Evolutionary conservation across 35 echinoderm and acorn worm genomes (phyloP), one percentile per base, ranked within the genome.

Genomic region (Heliocidaris tuberculata): DNA sequence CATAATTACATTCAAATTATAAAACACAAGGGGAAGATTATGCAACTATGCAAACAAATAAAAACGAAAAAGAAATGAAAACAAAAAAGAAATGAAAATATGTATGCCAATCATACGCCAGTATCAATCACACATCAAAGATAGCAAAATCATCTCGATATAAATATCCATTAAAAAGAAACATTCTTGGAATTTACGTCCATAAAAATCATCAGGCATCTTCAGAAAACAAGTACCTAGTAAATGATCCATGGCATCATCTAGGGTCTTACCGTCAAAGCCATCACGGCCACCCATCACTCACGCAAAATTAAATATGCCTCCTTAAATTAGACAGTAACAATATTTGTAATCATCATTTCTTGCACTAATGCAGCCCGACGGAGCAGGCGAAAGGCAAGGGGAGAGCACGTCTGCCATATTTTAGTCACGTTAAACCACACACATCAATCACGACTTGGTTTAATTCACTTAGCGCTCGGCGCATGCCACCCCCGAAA

Each of bases 371-470:
- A 78, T 78, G 65, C 65, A 78, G 19, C 65, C 65, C 27, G 65
- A 78, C 8, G 65, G 65, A 78, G 65, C 19, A 19, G 65, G 1
- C 19, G 65, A n/a, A n/a, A 78, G 7, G 65, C 65, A 78, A n/a
- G 65, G 19, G 65, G 87, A 89, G 87, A 89, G 87, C 87, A 47
- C 31, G 87, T 89, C 65, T n/a, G 65, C 65, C 31, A 89, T 89
- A 89, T 89, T 89, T 89, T 47, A 32, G 87, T 89, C 87, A 89
- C 87, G 87, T 89, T 89, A 89, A 89, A 89, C 87, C 87, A 89
- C 87, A 47, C 31, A 42, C 87, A 89, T 89, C 87, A 89, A 89
- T 89, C 87, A 89, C 17, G 32, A 47, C 47, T 27, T 15, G 87
- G 31, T 30, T 89, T 89, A 89, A 89, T 89, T 89, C 87, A 89